These are phyloP conservation scores for Papilio polyxenes DNA, from an alignment of 1,140 invertebrate genomes.

Conservation along the genomic window DNA sequence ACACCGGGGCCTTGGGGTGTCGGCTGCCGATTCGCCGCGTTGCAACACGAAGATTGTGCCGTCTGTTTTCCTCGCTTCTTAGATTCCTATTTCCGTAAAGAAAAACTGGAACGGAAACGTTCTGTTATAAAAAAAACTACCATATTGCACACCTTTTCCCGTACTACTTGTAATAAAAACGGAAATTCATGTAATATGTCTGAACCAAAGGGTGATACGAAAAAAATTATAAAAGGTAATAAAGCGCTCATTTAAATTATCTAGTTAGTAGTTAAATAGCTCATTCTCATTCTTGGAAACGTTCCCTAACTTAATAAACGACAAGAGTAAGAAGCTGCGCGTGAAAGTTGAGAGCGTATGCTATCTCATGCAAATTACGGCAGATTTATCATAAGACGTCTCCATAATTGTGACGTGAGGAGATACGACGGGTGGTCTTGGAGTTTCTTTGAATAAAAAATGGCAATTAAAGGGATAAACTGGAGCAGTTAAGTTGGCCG, in stretches of 20 bases:
- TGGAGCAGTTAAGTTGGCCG: slow-evolving; percentile 71
- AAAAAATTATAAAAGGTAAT: slow-evolving; percentile 46
- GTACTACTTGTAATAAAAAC: slow-evolving; percentile 34
- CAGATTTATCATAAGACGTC: slow-evolving; percentile 81
- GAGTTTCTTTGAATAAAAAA: slow-evolving; percentile 76
- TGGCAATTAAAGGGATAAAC: slow-evolving; percentile 80
- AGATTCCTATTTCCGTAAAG: slow-evolving; percentile 73
- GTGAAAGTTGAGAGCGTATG: slow-evolving; percentile 80
- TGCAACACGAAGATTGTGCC: slow-evolving; percentile 77
- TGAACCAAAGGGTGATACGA: slow-evolving; percentile 41
- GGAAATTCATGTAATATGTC: not conserved
- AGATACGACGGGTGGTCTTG: slow-evolving; percentile 75
- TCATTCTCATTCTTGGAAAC: slow-evolving; percentile 77
- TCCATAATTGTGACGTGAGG: slow-evolving; percentile 80
- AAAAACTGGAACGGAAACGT: slow-evolving; percentile 74
- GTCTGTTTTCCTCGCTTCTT: slow-evolving; percentile 75
- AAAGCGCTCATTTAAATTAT: slow-evolving; percentile 65
- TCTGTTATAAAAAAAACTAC: slow-evolving; percentile 61
- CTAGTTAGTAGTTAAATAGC: slow-evolving; percentile 76
- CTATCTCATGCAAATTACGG: slow-evolving; percentile 80
- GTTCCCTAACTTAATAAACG: slow-evolving; percentile 78
- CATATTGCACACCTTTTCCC: slow-evolving; percentile 51
- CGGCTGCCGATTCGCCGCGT: slow-evolving; percentile 69
- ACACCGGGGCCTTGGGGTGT: slow-evolving; percentile 68
- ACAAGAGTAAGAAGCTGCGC: slow-evolving; percentile 76